phyloP scores from a whole-genome alignment of 2,113 vertebrate genomes.

The Martes martes region DNA sequence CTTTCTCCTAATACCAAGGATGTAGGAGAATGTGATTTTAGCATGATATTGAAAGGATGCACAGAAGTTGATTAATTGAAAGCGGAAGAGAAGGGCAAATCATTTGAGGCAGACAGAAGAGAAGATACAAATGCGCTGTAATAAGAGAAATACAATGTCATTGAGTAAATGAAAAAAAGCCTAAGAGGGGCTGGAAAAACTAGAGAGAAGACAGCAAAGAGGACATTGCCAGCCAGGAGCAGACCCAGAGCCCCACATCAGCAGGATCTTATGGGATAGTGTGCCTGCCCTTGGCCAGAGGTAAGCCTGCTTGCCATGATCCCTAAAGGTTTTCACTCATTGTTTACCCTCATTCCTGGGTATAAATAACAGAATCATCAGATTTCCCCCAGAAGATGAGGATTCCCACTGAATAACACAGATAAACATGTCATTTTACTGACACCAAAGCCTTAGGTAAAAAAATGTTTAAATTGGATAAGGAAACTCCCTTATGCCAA shows the following conservation, averaged over 20 bases:
- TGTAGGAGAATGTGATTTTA: not conserved
- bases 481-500: not conserved
- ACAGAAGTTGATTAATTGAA: not conserved
- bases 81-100: not conserved
- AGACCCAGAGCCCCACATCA: not conserved
- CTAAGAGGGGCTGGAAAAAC: not conserved
- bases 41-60: not conserved
- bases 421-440: not conserved
- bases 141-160: not conserved
- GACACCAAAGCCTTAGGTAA: conserved; percentile 41
- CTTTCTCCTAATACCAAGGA: not conserved
- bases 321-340: not conserved
- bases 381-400: not conserved
- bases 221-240: not conserved
- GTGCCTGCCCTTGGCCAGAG: not conserved
- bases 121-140: not conserved
- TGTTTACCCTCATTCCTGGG: not conserved
- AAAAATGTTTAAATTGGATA: not conserved
- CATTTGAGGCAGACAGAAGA: not conserved
- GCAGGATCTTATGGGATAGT: not conserved
- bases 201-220: not conserved
- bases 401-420: not conserved
- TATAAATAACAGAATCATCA: not conserved
- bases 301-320: not conserved
- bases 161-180: not conserved